These are phyloP conservation scores for Galeopsomyia nigrocyanea DNA, from an alignment of 2,888 invertebrate species.

Conservation along the genomic window DNA sequence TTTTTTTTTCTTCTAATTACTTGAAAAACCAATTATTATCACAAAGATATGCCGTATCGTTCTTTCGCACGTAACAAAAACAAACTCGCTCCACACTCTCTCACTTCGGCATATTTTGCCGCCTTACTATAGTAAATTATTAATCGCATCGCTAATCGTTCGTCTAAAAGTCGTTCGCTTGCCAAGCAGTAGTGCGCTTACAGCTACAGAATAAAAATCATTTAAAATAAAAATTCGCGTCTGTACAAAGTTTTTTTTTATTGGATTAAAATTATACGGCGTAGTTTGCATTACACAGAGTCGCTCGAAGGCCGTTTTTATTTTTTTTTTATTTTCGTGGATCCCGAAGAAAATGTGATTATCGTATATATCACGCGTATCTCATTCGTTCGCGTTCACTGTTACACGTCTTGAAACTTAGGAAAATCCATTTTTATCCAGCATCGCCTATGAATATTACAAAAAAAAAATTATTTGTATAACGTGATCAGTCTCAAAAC, in stretches of 20 bases:
- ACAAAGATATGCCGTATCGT: slow-evolving; percentile 54
- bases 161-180: slow-evolving; percentile 24
- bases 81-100: slow-evolving; percentile 16
- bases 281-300: slow-evolving; percentile 43
- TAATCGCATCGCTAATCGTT: slow-evolving; percentile 24
- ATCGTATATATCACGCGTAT: slow-evolving; percentile 8
- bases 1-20: slow-evolving; percentile 18
- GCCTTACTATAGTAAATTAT: slow-evolving; percentile 17
- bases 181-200: slow-evolving; percentile 25
- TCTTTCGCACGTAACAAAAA: slow-evolving; percentile 46
- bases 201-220: slow-evolving; percentile 24
- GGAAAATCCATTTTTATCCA: slow-evolving; percentile 25
- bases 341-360: slow-evolving; percentile 26
- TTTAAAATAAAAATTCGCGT: slow-evolving; percentile 33
- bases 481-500: slow-evolving; percentile 47
- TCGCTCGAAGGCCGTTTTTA: slow-evolving; percentile 33
- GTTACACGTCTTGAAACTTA: slow-evolving; percentile 29
- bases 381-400: not conserved
- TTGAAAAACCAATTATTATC: slow-evolving; percentile 50
- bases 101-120: slow-evolving; percentile 37
- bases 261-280: slow-evolving; percentile 36
- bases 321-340: not conserved
- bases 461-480: slow-evolving; percentile 42
- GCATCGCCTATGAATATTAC: slow-evolving; percentile 42
- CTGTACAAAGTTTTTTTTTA: slow-evolving; percentile 41